Conservation (phyloP, 2,113 vertebrate genomes). For the Istiophorus platypterus region DNA sequence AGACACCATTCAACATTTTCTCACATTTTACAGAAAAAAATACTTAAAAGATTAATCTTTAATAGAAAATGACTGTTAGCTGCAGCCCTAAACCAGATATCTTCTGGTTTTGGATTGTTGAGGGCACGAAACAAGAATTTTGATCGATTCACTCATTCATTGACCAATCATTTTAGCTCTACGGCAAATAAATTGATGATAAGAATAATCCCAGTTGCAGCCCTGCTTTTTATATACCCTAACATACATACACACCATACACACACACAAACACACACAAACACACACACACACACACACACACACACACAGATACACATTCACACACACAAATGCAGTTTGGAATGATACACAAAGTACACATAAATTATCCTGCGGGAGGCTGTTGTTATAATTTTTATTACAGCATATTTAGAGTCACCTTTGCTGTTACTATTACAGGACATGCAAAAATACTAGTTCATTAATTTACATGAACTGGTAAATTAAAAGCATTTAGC, state of each 20-base stretch:
- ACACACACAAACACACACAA: not conserved
- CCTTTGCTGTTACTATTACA: conserved; percentile 70
- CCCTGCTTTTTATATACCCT: not conserved
- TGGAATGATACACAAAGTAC: conserved; percentile 15
- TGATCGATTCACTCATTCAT: no score
- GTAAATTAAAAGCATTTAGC: conserved; percentile 62
- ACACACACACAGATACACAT: no score
- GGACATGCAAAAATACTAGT: conserved; percentile 65
- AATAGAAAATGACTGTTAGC: no score
- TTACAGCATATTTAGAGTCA: conserved; percentile 68
- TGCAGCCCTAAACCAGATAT: no score
- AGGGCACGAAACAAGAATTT: no score
- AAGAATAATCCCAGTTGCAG: not conserved
- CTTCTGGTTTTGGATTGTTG: not conserved
- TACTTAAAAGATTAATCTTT: no score
- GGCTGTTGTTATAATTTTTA: conserved; percentile 56
- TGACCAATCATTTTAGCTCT: not conserved
- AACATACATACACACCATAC: not conserved
- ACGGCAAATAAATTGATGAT: not conserved
- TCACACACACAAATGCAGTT: not conserved
- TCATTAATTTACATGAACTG: conserved; percentile 60
- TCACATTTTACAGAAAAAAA: no score
- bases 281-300: not conserved
- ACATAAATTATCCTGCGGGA: conserved; percentile 58
- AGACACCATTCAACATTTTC: no score